phyloP scores from a whole-genome alignment of 2,888 invertebrate species.

The Drosophila kuntzei region DNA sequence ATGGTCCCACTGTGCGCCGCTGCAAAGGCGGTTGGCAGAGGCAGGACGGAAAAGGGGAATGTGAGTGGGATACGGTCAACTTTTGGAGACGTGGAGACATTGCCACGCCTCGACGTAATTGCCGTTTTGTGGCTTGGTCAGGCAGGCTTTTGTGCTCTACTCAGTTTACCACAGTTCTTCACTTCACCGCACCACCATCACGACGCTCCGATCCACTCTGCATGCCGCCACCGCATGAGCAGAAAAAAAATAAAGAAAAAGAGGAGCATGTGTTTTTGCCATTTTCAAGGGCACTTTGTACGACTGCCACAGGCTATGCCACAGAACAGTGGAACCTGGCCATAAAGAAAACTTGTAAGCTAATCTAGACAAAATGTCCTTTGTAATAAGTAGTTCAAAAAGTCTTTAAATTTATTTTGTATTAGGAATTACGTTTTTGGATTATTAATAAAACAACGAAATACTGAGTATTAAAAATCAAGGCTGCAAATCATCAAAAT shows the following conservation, averaged over 20 bases:
- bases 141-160: constrained; percentile 30
- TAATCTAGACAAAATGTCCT: no score
- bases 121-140: constrained; percentile 60
- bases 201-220: constrained; percentile 2
- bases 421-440: no score
- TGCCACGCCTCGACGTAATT: constrained; percentile 69
- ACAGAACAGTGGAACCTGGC: constrained; percentile 39
- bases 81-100: constrained; percentile 55
- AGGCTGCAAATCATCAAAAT: no score
- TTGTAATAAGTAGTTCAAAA: no score
- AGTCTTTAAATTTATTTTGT: no score
- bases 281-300: constrained; percentile 70
- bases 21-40: not conserved
- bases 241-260: constrained; percentile 18
- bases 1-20: no score
- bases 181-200: constrained; percentile 10
- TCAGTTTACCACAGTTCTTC: constrained; percentile 7
- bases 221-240: constrained; percentile 7
- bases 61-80: constrained; percentile 11
- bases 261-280: constrained; percentile 70
- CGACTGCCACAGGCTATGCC: constrained; percentile 27
- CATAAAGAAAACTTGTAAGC: not conserved
- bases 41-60: not conserved
- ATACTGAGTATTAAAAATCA: no score
- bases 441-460: no score